A percentile compares a stretch with the other conserved stretches of the same genome.
These are phyloP conservation scores for Laspeyria flexula DNA, from an alignment of 2,888 invertebrate species.

Conservation along the genomic window DNA sequence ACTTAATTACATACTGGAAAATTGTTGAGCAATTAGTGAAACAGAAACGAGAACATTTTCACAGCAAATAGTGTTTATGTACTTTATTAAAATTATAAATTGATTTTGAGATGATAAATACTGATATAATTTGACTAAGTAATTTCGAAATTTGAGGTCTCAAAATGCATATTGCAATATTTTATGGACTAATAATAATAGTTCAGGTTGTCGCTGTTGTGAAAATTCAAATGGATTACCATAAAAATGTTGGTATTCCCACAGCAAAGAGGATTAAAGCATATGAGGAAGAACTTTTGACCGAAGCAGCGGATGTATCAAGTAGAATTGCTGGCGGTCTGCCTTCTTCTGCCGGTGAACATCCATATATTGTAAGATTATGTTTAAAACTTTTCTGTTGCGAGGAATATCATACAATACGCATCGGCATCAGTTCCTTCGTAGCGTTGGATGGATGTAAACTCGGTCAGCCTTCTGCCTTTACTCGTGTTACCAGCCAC, in stretches of 20 bases:
- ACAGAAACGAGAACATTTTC: too few species aligned
- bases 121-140: too few species aligned
- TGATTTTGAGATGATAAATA: too few species aligned
- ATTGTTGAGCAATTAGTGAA: too few species aligned
- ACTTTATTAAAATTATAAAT: too few species aligned
- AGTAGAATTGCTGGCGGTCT: conserved; percentile 63
- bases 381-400: neutral
- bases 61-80: too few species aligned
- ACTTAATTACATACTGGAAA: too few species aligned
- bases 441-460: conserved; percentile 57
- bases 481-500: conserved; percentile 64
- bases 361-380: conserved; percentile 58
- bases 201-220: conserved; percentile 41
- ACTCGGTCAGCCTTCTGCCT: conserved; percentile 62
- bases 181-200: conserved; percentile 32
- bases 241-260: conserved; percentile 62
- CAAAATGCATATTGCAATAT: conserved; percentile 47
- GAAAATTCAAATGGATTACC: conserved; percentile 51
- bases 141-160: too few species aligned
- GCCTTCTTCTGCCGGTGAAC: conserved; percentile 45
- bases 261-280: conserved; percentile 58
- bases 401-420: too few species aligned
- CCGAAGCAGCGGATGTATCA: neutral
- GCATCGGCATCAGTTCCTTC: conserved; percentile 67
- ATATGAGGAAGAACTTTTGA: conserved; percentile 43